These are phyloP conservation scores for Dendrolimus punctatus DNA, from an alignment of 1,140 invertebrate genomes.

Conservation along the genomic window DNA sequence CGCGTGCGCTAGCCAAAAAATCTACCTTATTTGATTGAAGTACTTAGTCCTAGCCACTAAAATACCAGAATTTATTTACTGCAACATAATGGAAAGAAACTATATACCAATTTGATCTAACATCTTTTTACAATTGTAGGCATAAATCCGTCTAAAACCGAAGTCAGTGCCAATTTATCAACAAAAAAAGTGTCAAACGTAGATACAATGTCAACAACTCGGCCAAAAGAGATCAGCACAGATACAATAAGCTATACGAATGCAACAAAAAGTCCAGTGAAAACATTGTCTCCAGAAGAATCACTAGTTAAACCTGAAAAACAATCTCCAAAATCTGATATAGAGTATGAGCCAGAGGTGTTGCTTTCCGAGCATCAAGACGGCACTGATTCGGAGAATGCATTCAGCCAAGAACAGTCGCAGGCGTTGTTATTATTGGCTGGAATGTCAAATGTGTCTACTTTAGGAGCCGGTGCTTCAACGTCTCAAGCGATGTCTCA, in stretches of 20 bases:
- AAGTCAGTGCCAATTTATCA: constrained; percentile 33
- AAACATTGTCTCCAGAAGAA: constrained; percentile 36
- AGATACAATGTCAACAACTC: constrained; percentile 29
- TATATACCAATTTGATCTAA: neutral
- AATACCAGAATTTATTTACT: no score
- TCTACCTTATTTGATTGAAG: no score
- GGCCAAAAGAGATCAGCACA: constrained; percentile 39
- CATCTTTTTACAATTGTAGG: constrained; percentile 29
- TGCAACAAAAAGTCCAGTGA: constrained; percentile 45
- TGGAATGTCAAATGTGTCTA: constrained; percentile 49
- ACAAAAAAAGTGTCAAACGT: constrained; percentile 43
- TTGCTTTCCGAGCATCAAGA: constrained; percentile 62
- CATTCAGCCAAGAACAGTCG: constrained; percentile 48
- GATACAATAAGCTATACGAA: constrained; percentile 36
- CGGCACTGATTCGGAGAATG: constrained; percentile 42
- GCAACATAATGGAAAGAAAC: no score
- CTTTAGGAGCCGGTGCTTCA: constrained; percentile 41
- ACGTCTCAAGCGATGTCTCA: constrained; percentile 45
- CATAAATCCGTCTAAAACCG: constrained; percentile 60
- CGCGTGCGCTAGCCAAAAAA: no score
- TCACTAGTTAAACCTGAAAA: constrained; percentile 56
- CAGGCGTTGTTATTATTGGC: constrained; percentile 53
- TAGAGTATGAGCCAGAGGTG: constrained; percentile 66
- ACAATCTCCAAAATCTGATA: constrained; percentile 60
- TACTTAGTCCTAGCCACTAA: no score